Percentiles rank a stretch among this genome's conserved stretches.
Conservation (phyloP, 2,888 invertebrate species). For the Trichogramma dendrolimi region DNA sequence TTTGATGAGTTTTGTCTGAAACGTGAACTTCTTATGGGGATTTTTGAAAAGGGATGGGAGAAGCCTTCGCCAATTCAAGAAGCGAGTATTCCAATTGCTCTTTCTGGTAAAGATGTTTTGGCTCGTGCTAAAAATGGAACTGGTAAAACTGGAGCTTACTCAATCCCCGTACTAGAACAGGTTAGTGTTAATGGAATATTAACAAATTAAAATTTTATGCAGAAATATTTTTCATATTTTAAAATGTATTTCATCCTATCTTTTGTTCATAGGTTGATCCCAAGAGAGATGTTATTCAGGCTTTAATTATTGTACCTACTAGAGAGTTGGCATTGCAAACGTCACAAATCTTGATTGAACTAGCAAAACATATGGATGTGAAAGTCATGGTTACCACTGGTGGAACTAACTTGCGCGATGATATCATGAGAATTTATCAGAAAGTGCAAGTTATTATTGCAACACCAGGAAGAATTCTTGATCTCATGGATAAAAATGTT, state of each 20-base stretch:
- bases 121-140: constrained; percentile 99
- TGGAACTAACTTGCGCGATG: constrained; percentile 95
- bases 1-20: constrained; percentile 99
- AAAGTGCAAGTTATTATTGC: constrained; percentile 99
- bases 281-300: constrained; percentile 90
- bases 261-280: constrained; percentile 62
- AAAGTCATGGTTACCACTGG: constrained; percentile 99
- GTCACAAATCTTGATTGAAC: constrained; percentile 98
- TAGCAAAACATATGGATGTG: constrained; percentile 94
- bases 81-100: constrained; percentile 96
- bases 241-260: not conserved
- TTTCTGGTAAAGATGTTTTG: constrained; percentile 95
- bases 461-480: constrained; percentile 97
- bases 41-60: constrained; percentile 99
- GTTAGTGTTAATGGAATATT: constrained; percentile 37
- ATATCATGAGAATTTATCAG: constrained; percentile 98
- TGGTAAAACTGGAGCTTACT: constrained; percentile 98
- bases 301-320: constrained; percentile 96
- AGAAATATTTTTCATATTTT: not conserved
- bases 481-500: constrained; percentile 96
- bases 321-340: constrained; percentile 98
- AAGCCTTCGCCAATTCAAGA: constrained; percentile 99
- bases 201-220: not conserved
- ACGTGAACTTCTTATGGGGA: constrained; percentile 97
- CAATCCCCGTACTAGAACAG: constrained; percentile 97